phyloP scores from a whole-genome alignment of 2,888 invertebrate species.

The Ceramica pisi region DNA sequence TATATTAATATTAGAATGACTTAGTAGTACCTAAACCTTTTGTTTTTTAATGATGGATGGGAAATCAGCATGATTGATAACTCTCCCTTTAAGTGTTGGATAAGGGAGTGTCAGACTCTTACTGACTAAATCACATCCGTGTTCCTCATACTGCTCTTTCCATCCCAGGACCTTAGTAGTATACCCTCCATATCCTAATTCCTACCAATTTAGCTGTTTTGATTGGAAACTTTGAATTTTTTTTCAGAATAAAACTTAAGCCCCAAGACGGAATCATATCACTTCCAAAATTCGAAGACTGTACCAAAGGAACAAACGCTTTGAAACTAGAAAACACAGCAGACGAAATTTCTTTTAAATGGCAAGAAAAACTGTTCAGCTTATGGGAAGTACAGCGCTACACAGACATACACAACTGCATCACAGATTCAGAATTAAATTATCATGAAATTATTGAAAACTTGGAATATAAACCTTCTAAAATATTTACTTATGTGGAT shows the following conservation, averaged over 20 bases:
- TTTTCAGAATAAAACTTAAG: constrained; percentile 81
- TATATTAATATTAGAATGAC: background rate
- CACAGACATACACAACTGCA: constrained; percentile 91
- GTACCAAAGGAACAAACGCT: constrained; percentile 69
- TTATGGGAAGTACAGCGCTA: constrained; percentile 91
- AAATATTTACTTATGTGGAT: constrained; percentile 91
- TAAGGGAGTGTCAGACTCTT: too few relatives aligned
- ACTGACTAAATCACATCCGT: too few relatives aligned
- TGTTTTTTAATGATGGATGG: too few relatives aligned
- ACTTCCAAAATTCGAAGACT: constrained; percentile 84
- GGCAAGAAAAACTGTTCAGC: constrained; percentile 94
- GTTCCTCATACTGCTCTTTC: too few relatives aligned
- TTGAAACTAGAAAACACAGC: constrained; percentile 70
- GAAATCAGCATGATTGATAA: too few relatives aligned
- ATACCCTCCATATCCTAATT: background rate
- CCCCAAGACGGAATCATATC: constrained; percentile 77
- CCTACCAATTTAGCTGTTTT: background rate
- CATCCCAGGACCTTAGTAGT: too few relatives aligned
- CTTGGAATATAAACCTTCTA: constrained; percentile 75
- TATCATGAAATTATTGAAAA: constrained; percentile 79
- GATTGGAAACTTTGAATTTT: background rate
- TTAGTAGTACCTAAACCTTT: too few relatives aligned
- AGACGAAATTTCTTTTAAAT: constrained; percentile 88
- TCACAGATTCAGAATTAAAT: constrained; percentile 89
- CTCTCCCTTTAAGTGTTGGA: too few relatives aligned